Evolutionary conservation across 2,797 vertebrate genomes (phyloP).

Genomic region (Hippoglossus hippoglossus): DNA sequence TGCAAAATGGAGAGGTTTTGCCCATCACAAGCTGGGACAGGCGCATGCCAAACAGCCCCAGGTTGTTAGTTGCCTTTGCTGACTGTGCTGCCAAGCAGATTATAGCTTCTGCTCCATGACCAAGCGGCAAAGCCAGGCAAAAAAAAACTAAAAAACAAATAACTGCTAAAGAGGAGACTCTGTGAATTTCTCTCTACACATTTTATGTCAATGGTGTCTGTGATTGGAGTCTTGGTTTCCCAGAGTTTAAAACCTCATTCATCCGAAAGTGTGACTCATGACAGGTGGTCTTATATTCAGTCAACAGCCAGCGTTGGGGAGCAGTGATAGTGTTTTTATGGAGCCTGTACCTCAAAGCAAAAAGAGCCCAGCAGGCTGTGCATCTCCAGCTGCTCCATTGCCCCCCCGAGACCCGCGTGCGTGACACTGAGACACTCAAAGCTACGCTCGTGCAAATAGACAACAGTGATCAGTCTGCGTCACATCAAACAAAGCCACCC

Average conservation of each 20-base stretch:
- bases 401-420: constrained; percentile 30
- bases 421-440: constrained; percentile 36
- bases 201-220: neutral
- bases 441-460: constrained; percentile 43
- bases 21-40: constrained; percentile 7
- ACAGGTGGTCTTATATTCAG: neutral
- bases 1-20: constrained; percentile 10
- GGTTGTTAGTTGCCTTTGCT: constrained; percentile 32
- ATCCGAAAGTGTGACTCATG: neutral
- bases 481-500: constrained; percentile 48
- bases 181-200: neutral
- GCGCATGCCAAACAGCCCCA: constrained; percentile 15
- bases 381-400: constrained; percentile 51
- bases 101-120: constrained; percentile 27
- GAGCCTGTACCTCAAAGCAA: constrained; percentile 36
- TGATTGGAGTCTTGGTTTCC: constrained; percentile 5
- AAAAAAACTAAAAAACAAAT: neutral
- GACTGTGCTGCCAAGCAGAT: constrained; percentile 17
- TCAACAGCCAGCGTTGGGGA: constrained; percentile 23
- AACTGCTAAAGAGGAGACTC: constrained; percentile 9
- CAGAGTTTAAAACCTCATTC: neutral
- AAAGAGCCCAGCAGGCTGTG: constrained; percentile 33
- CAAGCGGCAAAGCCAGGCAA: constrained; percentile 16
- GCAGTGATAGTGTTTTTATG: constrained; percentile 10
- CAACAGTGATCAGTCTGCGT: constrained; percentile 43